Evolutionary conservation across 2,113 vertebrate species (phyloP).

Genomic region (Psilopsiagon aurifrons): DNA sequence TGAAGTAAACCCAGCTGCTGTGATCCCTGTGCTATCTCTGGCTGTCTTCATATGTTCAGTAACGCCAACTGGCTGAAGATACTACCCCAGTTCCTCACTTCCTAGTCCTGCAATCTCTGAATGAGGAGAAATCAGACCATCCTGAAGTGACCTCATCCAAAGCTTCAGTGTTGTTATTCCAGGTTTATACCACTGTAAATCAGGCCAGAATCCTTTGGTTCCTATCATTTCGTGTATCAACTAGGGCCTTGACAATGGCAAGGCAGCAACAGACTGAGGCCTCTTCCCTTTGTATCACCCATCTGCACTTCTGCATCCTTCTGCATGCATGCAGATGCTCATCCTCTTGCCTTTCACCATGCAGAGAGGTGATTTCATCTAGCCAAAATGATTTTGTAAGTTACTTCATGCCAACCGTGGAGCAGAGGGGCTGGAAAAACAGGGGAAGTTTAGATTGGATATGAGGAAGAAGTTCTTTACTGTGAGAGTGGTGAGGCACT

Average conservation of each 20-base stretch:
- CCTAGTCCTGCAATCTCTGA: neutral
- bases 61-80: neutral
- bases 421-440: neutral
- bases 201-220: neutral
- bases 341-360: neutral
- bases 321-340: neutral
- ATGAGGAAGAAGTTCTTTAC: no score
- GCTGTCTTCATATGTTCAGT: neutral
- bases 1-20: neutral
- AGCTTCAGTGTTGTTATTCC: neutral
- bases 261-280: neutral
- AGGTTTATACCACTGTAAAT: neutral
- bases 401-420: neutral
- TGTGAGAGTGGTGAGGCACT: no score
- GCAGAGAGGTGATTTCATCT: neutral
- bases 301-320: neutral
- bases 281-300: neutral
- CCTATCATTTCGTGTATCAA: neutral
- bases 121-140: neutral
- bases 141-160: neutral
- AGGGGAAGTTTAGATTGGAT: no score
- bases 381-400: neutral
- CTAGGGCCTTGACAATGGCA: neutral
- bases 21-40: neutral
- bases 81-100: neutral